These are phyloP conservation scores for Antitype chi DNA, from an alignment of 2,888 invertebrate species.

Conservation along the genomic window DNA sequence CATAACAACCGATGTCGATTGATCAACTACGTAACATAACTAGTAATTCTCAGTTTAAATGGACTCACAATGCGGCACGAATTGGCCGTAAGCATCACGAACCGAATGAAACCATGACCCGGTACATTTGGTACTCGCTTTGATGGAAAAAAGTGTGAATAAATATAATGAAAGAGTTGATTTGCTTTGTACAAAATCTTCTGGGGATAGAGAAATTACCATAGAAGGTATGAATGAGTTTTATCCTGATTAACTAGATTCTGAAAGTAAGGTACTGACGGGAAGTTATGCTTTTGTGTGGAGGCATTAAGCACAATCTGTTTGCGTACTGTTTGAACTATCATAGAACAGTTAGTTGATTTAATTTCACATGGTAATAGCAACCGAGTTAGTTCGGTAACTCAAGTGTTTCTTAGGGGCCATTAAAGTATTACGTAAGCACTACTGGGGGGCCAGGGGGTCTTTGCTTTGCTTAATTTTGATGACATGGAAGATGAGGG, in stretches of 20 bases:
- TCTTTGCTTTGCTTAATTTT: too few relatives aligned
- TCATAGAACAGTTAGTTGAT: background rate
- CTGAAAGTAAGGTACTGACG: background rate
- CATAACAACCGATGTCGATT: slow-evolving; percentile 42
- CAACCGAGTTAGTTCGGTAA: background rate
- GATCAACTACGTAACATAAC: slow-evolving; percentile 39
- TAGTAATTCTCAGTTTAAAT: slow-evolving; percentile 57
- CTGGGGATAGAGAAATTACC: background rate
- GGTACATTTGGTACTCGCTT: slow-evolving; percentile 19
- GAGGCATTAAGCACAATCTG: background rate
- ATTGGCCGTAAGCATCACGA: slow-evolving; percentile 62
- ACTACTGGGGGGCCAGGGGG: too few relatives aligned
- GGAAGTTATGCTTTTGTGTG: background rate
- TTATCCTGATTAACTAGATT: background rate
- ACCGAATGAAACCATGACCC: slow-evolving; percentile 40
- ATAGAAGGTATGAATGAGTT: slow-evolving; percentile 10
- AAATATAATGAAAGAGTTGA: slow-evolving; percentile 2
- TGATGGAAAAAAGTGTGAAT: slow-evolving; percentile 14
- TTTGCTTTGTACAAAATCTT: background rate
- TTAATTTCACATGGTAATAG: background rate
- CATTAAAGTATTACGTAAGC: too few relatives aligned
- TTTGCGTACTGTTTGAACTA: background rate
- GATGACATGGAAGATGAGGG: too few relatives aligned
- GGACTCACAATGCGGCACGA: slow-evolving; percentile 66
- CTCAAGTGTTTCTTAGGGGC: background rate